Percentiles rank a stretch among this genome's conserved stretches.
Conservation (phyloP, 2,888 invertebrate species). For the Trichopoda pennipes region DNA sequence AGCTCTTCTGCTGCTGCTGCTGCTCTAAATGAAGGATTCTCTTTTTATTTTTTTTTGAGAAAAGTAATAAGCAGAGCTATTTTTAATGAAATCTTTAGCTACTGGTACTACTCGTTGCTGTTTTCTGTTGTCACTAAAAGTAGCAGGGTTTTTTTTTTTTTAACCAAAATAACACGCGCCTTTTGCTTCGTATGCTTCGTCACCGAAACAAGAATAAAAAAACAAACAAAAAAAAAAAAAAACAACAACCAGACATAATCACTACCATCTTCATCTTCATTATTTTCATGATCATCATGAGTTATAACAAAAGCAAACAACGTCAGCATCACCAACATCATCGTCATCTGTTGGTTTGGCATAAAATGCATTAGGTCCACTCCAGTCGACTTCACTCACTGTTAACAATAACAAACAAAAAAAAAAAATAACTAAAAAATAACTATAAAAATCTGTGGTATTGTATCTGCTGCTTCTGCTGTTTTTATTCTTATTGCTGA, state of each 20-base stretch:
- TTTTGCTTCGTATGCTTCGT: slow-evolving; percentile 5
- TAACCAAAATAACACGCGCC: slow-evolving; percentile 59
- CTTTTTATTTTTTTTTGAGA: slow-evolving; percentile 19
- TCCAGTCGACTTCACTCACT: too few relatives aligned
- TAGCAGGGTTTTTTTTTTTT: slow-evolving; percentile 65
- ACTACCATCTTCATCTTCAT: slow-evolving; percentile 42
- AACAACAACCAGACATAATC: slow-evolving; percentile 34
- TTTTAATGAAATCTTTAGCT: slow-evolving; percentile 67
- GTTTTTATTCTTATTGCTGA: too few relatives aligned
- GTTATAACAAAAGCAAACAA: slow-evolving; percentile 14
- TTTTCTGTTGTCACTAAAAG: slow-evolving; percentile 51
- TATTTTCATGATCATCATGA: slow-evolving; percentile 47
- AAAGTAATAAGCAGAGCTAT: slow-evolving; percentile 56
- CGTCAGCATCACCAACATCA: slow-evolving; percentile 28
- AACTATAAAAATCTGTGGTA: too few relatives aligned
- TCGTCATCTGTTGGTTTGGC: slow-evolving; percentile 53
- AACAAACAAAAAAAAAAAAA: neutral
- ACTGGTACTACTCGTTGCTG: slow-evolving; percentile 64
- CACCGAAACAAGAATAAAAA: slow-evolving; percentile 18
- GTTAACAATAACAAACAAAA: too few relatives aligned
- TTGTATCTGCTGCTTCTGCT: too few relatives aligned
- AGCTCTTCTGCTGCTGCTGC: neutral
- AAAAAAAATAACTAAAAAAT: too few relatives aligned
- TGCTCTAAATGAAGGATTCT: slow-evolving; percentile 2
- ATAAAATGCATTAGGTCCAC: slow-evolving; percentile 50